Base-by-base conservation (phyloP, 2,888 invertebrate species). In the Pammene aurita region DNA sequence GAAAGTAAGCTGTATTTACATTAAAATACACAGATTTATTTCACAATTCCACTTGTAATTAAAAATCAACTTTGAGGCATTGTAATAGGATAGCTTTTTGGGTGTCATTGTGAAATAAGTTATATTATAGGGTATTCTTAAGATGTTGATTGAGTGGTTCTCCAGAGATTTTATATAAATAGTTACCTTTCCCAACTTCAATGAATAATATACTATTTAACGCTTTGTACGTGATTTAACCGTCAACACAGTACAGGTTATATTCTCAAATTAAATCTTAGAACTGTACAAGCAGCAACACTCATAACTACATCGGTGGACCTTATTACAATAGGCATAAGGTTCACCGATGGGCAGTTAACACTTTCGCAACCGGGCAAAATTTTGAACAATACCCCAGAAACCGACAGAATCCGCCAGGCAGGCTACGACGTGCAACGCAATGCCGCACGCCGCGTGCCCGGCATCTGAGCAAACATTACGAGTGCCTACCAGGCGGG, bases 21-120 rank as follows among this genome's bases (percentile, higher is more conserved):
- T 54, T 54, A 46, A 46, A 58, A 46, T 41, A 14, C 16, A 16
- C 14, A 0, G 16, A 65, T 65, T 60, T 65, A 69, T 60, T 69
- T 69, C 69, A 69, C 69, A 69, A 65, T 65, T 38, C 16, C 69
- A 69, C 69, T 60, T 26, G 14, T 52, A 58, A 55, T 64, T 11
- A 26, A 55, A 54, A 60, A 38, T 38, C 5, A 38, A 58, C 54
- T 60, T 41, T 58, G 42, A 69, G 60, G 58, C 64, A 55, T 69
- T 65, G 65, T 46, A 60, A 54, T 65, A 69, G 38, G 46, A 62
- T 57, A 64, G 46, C 13, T 41, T 34, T 60, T 65, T 35, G 54
- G 35, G 69, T 69, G 69, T 54, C 55, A 55, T 69, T 69, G 69
- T 69, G 69, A 65, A 69, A 69, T 69, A 60, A 57, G 54, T 64